Base-by-base conservation (phyloP, 2,797 vertebrate species). In the Esox masquinongy region DNA sequence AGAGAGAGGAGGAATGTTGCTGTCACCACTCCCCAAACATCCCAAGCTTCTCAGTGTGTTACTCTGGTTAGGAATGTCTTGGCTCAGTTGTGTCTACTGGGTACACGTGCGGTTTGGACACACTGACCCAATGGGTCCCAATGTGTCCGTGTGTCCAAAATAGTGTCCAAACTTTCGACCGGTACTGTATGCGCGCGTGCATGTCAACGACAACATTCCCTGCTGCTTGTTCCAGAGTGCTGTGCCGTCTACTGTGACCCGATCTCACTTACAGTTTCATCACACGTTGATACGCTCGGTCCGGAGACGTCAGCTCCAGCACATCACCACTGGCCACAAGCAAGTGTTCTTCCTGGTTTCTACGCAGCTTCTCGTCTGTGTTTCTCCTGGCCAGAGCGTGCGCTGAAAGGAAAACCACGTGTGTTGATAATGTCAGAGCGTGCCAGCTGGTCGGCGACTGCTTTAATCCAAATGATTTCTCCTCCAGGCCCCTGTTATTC, bases 401-500 rank as follows among this genome's bases (percentile, higher is more conserved):
- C 74, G 74, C 79, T 74, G 69, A 87, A 91, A 93, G 85, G 70
- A 77, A 75, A 88, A 77, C 88, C 92, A 92, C 90, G 92, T 92
- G 91, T 84, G 88, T 11, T 61, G 53, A 59, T 92, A 89, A 93
- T 90, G 89, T 92, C 91, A 92, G 79, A 64, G 59, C 50, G 34
- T 77, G 12, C 12, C 12, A 47, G 4, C 43, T 6, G 12, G 43
- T 47, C 12, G 43, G 85, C 80, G 77, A 73, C 50, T 72, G 80
- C 80, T 77, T 72, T 82, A 75, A 39, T 8, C 36, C 36, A 31
- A 31, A 31, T 31, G 3, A 31, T 31, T 31, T 31, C 29, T 31
- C 29, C 29, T 31, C 29, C 29, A 31, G 29, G 29, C 29, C 29
- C 29, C n/a, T n/a, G 29, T 31, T 31, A 31, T 31, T 31, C 29